Base-by-base conservation (phyloP, 2,888 invertebrate genomes). In the Parasteatoda lunata region DNA sequence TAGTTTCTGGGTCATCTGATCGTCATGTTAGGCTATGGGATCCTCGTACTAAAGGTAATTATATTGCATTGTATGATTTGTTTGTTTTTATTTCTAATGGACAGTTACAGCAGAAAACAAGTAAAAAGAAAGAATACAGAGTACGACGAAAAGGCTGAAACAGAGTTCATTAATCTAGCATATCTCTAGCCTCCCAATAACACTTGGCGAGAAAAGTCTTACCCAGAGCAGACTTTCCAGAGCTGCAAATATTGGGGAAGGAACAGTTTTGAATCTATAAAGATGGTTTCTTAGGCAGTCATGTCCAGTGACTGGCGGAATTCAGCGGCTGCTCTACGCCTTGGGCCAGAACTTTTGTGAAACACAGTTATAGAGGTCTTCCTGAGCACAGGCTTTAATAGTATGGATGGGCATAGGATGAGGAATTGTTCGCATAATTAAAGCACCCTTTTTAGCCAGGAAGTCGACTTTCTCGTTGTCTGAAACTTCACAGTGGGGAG, bases 21-120 rank as follows among this genome's bases (percentile, higher is more conserved):
- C 94, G 96, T 91, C 96, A 97, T 91, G 93, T 99, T 87, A 94
- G 98, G 79, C 93, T 99, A 3, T 99, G 97, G 92, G 99, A 99
- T 93, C 96, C 97, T 0, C 94, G 98, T 92, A 95, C 96, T 68
- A 95, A 94, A 93, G 96, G 96, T 96, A 93, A 6, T 79, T 9
- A 5, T 68, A 15, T 4, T 15, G 8, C 15, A 68, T 7, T 45
- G 15, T 8, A 66, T 13, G 4, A 0, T 3, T 66, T n/a, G n/a
- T 30, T n/a, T 11, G n/a, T 66, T 30, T 66, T 30, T 66, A 66
- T 66, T 66, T 66, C 66, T 30, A 66, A 66, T 66, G 66, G 66
- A 5, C 4, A 15, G 7, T 66, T 66, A 30, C 66, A 66, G 66
- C 30, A 66, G 15, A 66, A 66, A 66, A 13, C 11, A 66, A 30